Evolutionary conservation across 2,113 vertebrate species (phyloP).

Genomic region (Pygoscelis adeliae): DNA sequence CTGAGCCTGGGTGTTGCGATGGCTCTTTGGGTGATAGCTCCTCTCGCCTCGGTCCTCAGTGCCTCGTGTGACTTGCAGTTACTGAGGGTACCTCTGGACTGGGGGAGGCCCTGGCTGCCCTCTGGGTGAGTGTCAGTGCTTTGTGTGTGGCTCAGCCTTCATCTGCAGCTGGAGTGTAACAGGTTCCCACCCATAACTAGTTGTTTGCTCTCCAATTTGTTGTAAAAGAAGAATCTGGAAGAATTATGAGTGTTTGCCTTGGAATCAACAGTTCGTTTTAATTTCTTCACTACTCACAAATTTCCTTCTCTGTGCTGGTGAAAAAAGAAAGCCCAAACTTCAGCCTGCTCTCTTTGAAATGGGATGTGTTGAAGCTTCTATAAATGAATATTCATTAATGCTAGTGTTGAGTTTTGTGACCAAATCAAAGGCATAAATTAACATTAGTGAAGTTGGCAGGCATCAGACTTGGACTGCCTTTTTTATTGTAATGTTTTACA

Average conservation of each 20-base stretch:
- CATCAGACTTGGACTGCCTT: background rate
- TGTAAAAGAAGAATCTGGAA: background rate
- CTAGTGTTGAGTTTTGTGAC: conserved; percentile 19
- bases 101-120: background rate
- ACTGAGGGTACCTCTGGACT: background rate
- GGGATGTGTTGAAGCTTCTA: background rate
- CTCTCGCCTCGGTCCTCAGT: background rate
- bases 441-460: conserved; percentile 16
- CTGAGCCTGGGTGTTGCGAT: background rate
- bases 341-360: conserved; percentile 7
- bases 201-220: background rate
- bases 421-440: conserved; percentile 57
- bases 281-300: background rate
- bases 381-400: conserved; percentile 29
- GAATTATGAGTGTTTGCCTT: background rate
- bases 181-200: background rate
- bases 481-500: background rate
- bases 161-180: background rate
- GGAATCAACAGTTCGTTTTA: background rate
- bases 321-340: background rate
- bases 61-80: fast-evolving
- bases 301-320: background rate
- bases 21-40: background rate
- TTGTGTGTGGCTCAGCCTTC: background rate
- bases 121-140: background rate